These are phyloP conservation scores for Acleris cristana DNA, from an alignment of 2,888 invertebrate species.

Conservation along the genomic window DNA sequence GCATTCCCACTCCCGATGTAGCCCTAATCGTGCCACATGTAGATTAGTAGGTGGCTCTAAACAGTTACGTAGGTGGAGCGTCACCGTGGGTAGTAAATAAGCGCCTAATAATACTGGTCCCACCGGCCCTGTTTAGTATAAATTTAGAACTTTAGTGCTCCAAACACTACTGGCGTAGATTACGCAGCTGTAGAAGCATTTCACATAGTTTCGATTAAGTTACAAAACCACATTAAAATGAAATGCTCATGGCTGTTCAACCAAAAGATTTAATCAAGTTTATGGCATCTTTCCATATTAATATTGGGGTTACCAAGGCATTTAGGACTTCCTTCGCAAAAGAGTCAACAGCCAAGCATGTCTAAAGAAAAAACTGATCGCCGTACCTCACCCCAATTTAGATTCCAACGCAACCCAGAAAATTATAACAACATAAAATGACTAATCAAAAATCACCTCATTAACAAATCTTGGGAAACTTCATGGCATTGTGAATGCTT, in stretches of 20 bases:
- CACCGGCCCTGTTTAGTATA: conserved; percentile 19
- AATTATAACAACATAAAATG: conserved; percentile 72
- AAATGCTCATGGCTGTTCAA: conserved; percentile 2
- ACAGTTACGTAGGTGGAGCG: conserved; percentile 32
- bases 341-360: conserved; percentile 5
- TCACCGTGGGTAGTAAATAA: conserved; percentile 32
- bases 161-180: conserved; percentile 21
- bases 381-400: conserved; percentile 66
- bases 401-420: conserved; percentile 70
- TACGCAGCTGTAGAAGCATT: conserved; percentile 25
- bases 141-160: conserved; percentile 30
- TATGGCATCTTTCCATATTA: too few species aligned
- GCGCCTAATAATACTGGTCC: conserved; percentile 28
- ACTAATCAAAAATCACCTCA: conserved; percentile 70
- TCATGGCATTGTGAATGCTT: conserved; percentile 71
- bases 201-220: conserved; percentile 24
- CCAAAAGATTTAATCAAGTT: conserved; percentile 12
- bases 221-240: conserved; percentile 16
- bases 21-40: conserved; percentile 25
- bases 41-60: conserved; percentile 28
- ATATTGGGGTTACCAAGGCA: too few species aligned
- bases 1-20: conserved; percentile 3
- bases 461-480: conserved; percentile 77
- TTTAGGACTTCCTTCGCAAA: background rate
- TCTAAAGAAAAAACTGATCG: conserved; percentile 29